Base-by-base conservation (phyloP, 2,113 vertebrate genomes). In the Datnioides undecimradiatus region DNA sequence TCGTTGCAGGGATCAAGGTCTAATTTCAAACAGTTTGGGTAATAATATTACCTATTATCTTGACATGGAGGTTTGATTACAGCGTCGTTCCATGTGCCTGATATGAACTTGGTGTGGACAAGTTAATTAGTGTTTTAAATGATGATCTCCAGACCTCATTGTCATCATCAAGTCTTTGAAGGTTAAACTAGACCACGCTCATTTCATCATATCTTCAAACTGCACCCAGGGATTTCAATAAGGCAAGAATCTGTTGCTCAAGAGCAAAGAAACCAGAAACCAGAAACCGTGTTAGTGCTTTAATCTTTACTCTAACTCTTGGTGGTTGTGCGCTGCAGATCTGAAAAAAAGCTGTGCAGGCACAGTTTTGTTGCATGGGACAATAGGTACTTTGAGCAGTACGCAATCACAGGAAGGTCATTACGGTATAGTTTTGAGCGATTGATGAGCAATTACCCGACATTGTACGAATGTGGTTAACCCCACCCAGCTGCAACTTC, bases 371-470 rank as follows among this genome's bases (percentile, higher is more conserved):
- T 29, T 21, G 5, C 31, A 48, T 8, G 38, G 19, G 34, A 65
- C 8, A 43, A 41, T 46, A 33, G 58, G 58, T 33, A 38, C 9
- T 5, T n/a, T 25, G 41, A 25, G 33, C 27, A 51, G 49, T 31
- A 3, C 6, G 40, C 21, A 48, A 57, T 64, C 43, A 64, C 16
- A 33, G 62, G 48, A 64, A 57, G 67, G 25, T 57, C 63, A 40
- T n/a, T n/a, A n/a, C n/a, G n/a, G 31, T 8, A 25, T 0, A 1
- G n/a, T 25, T 0, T 13, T 16, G n/a, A 51, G 25, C 69, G 81
- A 63, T n/a, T 62, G 31, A 79, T 76, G 66, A 59, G 31, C 55
- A 17, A 63, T 76, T 12, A 67, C 62, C 43, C 48, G 25, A 76
- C 64, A 10, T 29, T 41, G 16, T 48, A 13, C 1, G 51, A 57